Evolutionary conservation across 2,888 invertebrate genomes (phyloP).

Genomic region (Acanthosepion lycidas): DNA sequence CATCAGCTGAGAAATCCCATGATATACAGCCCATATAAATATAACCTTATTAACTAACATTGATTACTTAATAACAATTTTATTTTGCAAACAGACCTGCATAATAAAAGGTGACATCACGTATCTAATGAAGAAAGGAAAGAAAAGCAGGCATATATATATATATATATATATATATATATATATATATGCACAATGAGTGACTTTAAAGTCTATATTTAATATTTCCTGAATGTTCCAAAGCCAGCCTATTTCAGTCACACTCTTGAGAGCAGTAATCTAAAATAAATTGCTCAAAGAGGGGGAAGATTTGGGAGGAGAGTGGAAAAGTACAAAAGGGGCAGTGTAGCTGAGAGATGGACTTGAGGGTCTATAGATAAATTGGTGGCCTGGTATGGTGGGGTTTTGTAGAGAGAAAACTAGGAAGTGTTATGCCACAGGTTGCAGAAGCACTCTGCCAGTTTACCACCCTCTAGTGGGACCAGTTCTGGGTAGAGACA

Average conservation of each 20-base stretch:
- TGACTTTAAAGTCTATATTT: neutral
- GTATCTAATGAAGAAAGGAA: neutral
- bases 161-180: too few species aligned
- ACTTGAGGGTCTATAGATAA: slow-evolving; percentile 45
- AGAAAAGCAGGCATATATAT: neutral
- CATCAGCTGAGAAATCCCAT: too few species aligned
- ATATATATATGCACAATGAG: neutral
- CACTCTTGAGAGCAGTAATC: neutral
- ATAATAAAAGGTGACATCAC: too few species aligned
- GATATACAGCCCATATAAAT: too few species aligned
- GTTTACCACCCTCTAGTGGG: neutral
- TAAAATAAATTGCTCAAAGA: slow-evolving; percentile 6
- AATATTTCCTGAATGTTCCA: neutral
- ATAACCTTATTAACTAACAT: too few species aligned
- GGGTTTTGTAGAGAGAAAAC: neutral
- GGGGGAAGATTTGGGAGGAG: neutral
- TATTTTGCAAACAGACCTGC: too few species aligned
- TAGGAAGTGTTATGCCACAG: neutral
- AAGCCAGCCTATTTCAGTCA: neutral
- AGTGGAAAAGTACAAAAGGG: neutral
- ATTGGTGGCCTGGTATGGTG: neutral
- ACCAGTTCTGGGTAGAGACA: neutral
- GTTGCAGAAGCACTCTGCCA: neutral
- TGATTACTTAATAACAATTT: too few species aligned
- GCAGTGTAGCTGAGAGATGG: neutral